Conservation (phyloP, 2,797 vertebrate genomes). For the Chrosomus eos region DNA sequence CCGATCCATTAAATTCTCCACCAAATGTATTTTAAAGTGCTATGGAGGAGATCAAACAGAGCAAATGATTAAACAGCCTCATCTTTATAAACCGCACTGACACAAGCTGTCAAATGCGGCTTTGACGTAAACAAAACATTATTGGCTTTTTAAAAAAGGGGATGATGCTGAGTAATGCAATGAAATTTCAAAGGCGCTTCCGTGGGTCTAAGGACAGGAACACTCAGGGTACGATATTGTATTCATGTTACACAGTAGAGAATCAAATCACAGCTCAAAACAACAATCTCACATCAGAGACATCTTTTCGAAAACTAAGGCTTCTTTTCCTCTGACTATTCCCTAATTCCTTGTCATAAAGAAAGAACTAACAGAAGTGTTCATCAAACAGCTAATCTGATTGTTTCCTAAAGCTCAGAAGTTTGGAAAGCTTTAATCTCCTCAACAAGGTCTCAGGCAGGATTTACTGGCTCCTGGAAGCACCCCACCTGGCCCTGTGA, state of each 20-base stretch:
- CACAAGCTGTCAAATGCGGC: background rate
- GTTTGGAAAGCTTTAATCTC: slow-evolving; percentile 54
- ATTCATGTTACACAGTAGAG: background rate
- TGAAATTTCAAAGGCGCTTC: background rate
- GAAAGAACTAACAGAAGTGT: slow-evolving; percentile 12
- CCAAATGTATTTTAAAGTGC: background rate
- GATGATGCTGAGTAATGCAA: background rate
- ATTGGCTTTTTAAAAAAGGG: background rate
- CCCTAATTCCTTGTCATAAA: background rate
- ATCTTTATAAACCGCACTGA: background rate
- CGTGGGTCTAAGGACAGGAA: background rate
- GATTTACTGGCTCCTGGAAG: slow-evolving; percentile 27
- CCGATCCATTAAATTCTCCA: background rate
- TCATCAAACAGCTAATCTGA: slow-evolving; percentile 47
- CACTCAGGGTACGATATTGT: background rate
- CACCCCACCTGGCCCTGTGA: slow-evolving; percentile 21
- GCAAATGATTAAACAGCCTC: background rate
- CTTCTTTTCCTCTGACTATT: background rate
- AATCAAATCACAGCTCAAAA: background rate
- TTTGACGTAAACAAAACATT: background rate
- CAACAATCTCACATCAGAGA: slow-evolving; percentile 31
- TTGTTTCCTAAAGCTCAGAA: slow-evolving; percentile 24
- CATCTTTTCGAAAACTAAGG: background rate
- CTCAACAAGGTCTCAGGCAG: slow-evolving; percentile 41
- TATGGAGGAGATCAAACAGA: background rate